phyloP scores from a whole-genome alignment of 2,797 vertebrate species.

The Poecilia wingei region DNA sequence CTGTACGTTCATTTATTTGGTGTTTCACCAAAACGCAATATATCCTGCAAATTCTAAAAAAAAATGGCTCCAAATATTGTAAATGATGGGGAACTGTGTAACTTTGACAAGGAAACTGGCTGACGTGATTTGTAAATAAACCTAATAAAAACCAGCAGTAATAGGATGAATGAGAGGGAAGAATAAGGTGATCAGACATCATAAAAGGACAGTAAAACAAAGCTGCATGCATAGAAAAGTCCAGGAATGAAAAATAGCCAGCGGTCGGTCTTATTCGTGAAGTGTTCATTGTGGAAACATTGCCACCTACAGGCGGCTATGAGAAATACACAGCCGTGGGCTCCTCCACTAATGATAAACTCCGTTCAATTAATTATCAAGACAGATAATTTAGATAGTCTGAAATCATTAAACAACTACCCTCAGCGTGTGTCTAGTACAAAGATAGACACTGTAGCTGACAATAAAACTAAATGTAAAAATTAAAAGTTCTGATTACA shows the following conservation, averaged over 20 bases:
- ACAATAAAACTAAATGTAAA: not conserved
- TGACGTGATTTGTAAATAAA: not conserved
- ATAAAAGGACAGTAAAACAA: not conserved
- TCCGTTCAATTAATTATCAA: not conserved
- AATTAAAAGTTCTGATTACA: not conserved
- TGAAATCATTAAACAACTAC: not conserved
- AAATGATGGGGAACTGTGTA: not conserved
- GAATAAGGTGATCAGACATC: not conserved
- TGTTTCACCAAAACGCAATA: not conserved
- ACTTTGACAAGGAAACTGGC: not conserved
- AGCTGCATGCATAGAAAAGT: not conserved
- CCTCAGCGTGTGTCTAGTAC: not conserved
- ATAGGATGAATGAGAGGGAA: not conserved
- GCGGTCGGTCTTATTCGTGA: not conserved
- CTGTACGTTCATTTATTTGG: not conserved
- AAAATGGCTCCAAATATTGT: not conserved
- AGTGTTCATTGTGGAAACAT: conserved; percentile 42
- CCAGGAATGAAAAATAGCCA: not conserved
- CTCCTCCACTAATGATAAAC: not conserved
- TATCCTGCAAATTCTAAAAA: not conserved
- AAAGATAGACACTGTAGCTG: not conserved
- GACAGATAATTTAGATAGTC: not conserved
- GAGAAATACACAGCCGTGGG: not conserved
- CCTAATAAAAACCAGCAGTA: not conserved
- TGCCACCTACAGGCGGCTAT: conserved; percentile 61